Conservation (phyloP, 2,888 invertebrate genomes). For the Lepidochitona cinerea region DNA sequence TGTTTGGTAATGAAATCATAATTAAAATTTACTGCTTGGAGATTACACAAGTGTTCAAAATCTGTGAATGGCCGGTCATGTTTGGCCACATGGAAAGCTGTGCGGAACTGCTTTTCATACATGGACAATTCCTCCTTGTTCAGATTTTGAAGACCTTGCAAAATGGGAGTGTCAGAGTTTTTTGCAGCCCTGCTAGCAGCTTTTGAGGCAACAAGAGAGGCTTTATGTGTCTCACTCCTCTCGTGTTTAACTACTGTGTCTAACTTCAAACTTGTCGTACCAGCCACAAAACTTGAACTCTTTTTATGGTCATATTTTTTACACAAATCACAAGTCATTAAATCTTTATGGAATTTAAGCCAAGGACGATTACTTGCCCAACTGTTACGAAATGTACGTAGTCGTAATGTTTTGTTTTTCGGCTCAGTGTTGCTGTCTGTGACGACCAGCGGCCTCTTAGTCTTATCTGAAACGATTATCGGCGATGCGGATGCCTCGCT, state of each 20-base stretch:
- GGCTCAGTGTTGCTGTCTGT: too few relatives aligned
- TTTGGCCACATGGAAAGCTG: neutral
- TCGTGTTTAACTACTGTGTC: neutral
- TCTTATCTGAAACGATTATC: too few relatives aligned
- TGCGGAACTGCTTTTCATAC: neutral
- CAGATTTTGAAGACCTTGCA: neutral
- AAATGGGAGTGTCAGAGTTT: neutral
- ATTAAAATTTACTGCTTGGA: neutral
- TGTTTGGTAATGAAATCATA: neutral
- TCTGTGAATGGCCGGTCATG: neutral
- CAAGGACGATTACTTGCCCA: too few relatives aligned
- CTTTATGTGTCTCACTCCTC: neutral
- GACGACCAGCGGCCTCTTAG: too few relatives aligned
- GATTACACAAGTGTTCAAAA: neutral
- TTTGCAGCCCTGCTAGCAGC: neutral
- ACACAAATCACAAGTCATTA: neutral
- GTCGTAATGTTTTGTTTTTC: too few relatives aligned
- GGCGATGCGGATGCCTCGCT: too few relatives aligned
- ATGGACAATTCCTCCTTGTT: neutral
- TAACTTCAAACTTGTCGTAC: neutral
- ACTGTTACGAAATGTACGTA: too few relatives aligned
- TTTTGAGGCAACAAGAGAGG: neutral
- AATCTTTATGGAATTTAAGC: neutral
- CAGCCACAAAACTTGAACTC: neutral
- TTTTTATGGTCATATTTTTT: neutral